Conservation (phyloP, 2,113 vertebrate species). For the Dolichotis patagonum region DNA sequence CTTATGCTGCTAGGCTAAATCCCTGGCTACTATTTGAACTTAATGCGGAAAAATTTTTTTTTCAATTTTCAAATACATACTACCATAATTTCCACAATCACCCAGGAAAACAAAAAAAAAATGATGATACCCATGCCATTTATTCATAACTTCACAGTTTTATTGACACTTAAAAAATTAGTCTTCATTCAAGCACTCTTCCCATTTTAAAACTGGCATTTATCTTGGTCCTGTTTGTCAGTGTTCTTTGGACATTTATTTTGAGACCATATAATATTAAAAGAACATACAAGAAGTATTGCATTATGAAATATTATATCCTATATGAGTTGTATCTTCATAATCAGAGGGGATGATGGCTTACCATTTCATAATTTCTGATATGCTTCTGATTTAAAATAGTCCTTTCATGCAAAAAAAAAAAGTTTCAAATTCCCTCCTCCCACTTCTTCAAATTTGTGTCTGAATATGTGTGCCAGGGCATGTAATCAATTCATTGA, state of each 20-base stretch:
- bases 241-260: neutral
- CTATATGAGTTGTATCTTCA: neutral
- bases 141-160: neutral
- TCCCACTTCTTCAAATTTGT: neutral
- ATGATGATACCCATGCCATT: neutral
- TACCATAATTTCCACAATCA: neutral
- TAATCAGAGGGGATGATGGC: neutral
- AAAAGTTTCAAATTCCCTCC: neutral
- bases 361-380: neutral
- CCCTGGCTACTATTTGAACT: too few species aligned
- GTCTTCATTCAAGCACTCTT: neutral
- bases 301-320: accelerated
- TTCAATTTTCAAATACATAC: neutral
- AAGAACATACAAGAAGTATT: neutral
- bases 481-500: neutral
- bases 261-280: neutral
- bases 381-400: neutral
- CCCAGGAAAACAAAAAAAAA: neutral
- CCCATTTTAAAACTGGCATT: neutral
- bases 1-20: too few species aligned
- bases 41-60: neutral
- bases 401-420: neutral
- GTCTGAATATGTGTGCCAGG: neutral
- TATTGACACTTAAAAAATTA: neutral
- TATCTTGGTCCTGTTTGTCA: accelerated